Evolutionary conservation across 1,140 invertebrate species (phyloP), one percentile per base, ranked within the genome.

Genomic region (Drosophila punjabiensis): DNA sequence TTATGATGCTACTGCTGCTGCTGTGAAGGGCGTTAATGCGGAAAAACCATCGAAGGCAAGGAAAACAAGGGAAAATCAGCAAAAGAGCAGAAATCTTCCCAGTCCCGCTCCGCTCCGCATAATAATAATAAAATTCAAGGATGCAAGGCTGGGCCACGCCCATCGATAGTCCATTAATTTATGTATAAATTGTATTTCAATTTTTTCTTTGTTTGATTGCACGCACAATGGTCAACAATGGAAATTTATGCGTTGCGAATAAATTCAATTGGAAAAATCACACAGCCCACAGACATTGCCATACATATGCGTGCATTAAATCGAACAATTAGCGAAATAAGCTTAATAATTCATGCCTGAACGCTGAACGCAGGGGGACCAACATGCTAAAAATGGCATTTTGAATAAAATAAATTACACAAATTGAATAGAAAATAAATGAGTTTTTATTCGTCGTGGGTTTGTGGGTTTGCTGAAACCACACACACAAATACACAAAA

Each of bases 1-100:
- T 43, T 61, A 18, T 35, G 7, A 39, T 16, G 43, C 59, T 41
- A 32, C 11, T 50, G 16, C 59, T 41, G 37, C 11, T 50, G 16
- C 24, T 30, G 48, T 14, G 43, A 18, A 37, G 39, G 59, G 69
- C 79, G 43, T 65, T 77, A 74, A 74, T 74, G 62, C 67, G 74
- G 68, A 82, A 82, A 81, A 78, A 76, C 74, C 77, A 82, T 69
- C 48, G 62, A 56, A 39, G 55, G 20, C 55, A 64, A 52, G 55
- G 55, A 65, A 52, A 76, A 43, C 56, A 41, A 41, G 55, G 53
- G 60, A 63, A 70, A 76, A 60, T 73, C 45, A 52, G 55, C 28
- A 65, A 55, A 64, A 37, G n/a, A 77, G 41, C 14, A 13, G 14
- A n/a, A 43, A 24, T 24, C 20, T 56, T 11, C 53, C 18, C 53